Conservation (phyloP, 2,888 invertebrate genomes). For the Timema cristinae region DNA sequence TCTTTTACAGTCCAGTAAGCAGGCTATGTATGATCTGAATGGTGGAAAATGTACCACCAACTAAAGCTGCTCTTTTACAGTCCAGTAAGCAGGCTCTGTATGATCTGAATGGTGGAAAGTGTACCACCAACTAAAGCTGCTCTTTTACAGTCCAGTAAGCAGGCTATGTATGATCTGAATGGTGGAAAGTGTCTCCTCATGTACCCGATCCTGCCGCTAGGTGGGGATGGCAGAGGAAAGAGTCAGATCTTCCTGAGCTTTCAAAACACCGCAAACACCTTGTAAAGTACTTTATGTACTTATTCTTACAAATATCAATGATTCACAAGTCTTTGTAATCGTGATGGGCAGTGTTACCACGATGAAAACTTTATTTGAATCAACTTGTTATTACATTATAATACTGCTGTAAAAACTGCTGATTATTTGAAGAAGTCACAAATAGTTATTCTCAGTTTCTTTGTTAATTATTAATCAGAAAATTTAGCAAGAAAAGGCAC, state of each 20-base stretch:
- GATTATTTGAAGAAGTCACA: no score
- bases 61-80: neutral
- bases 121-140: neutral
- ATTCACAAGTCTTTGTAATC: neutral
- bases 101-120: neutral
- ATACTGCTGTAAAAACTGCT: no score
- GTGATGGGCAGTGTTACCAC: neutral
- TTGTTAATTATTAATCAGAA: no score
- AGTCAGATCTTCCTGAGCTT: neutral
- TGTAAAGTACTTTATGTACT: conserved; percentile 2
- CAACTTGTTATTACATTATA: no score
- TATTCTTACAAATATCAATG: neutral
- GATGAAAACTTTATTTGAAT: no score
- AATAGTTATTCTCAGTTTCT: no score
- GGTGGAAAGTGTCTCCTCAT: neutral
- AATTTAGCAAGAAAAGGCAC: no score
- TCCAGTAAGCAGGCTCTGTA: neutral
- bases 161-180: neutral
- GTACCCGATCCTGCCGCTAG: neutral
- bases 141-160: neutral
- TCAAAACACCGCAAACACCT: neutral
- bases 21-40: neutral
- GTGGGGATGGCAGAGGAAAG: neutral
- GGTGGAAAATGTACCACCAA: neutral
- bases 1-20: neutral